Base-by-base conservation (phyloP, 2,113 vertebrate species). In the Syngnathoides biaculeatus region DNA sequence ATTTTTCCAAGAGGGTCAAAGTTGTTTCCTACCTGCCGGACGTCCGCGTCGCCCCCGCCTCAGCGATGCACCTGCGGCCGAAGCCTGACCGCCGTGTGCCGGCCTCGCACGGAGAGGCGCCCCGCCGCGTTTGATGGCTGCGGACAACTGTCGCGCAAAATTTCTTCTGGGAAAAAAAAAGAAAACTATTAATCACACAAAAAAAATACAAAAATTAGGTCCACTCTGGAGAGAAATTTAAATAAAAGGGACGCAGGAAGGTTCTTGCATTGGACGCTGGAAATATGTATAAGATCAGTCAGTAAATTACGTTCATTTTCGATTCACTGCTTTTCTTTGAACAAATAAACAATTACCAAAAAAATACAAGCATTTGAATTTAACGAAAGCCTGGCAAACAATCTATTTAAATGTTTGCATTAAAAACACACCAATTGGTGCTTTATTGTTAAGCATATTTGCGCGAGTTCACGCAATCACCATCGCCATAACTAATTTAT, bases 61-160 rank as follows among this genome's bases (percentile, higher is more conserved):
- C 87, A 87, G 90, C 80, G 77, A 85, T 79, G 73, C 86, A 84
- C 84, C 87, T 85, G 90, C 90, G 91, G 89, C 89, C 88, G 89
- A 88, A 89, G 91, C 87, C 88, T 72, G 84, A 87, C 75, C 78
- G 69, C 82, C 48, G 71, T 80, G 58, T 77, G 77, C 71, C 68
- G 78, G 82, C 24, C 69, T 67, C 76, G 67, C 74, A 30, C 42
- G 71, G 67, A 80, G 42, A 52, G 35, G 20, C 58, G 35, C 68
- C 69, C 69, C n/a, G 74, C 64, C 71, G 73, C 67, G 64, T 73
- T 43, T 35, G 68, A 73, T 81, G 64, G 56, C 60, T 77, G 52
- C 74, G 73, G 57, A 58, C 30, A 64, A 52, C 62, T 39, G 68
- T 79, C 45, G 47, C 45, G 47, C 65, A 77, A 77, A 55, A 56